These are phyloP conservation scores for Bombus confusus DNA, from an alignment of 1,140 invertebrate species.

Conservation along the genomic window DNA sequence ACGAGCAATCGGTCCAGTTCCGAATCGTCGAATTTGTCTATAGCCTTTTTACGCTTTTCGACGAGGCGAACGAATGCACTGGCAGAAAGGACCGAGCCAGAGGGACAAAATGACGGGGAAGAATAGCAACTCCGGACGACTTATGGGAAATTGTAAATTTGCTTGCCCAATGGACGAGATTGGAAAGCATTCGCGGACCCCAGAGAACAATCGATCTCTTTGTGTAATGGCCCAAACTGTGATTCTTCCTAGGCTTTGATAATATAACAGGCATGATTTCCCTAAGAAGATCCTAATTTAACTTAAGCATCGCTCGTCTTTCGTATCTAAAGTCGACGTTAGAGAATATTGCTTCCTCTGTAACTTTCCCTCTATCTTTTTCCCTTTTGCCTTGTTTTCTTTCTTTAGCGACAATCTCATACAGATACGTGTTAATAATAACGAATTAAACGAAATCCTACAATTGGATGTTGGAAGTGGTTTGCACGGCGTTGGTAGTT, in stretches of 20 bases:
- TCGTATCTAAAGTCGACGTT: not conserved
- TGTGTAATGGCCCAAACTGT: constrained; percentile 60
- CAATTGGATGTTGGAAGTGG: no score
- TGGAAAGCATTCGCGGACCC: constrained; percentile 55
- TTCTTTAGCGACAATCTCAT: rapidly evolving
- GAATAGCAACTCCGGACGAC: constrained; percentile 40
- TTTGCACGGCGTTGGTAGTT: not conserved
- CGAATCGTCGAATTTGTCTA: constrained; percentile 37
- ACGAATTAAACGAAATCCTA: no score
- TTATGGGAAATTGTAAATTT: constrained; percentile 70
- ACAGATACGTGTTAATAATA: not conserved
- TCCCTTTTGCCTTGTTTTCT: no score
- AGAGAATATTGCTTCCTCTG: not conserved
- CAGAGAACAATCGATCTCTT: constrained; percentile 51
- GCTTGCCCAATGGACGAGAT: constrained; percentile 55
- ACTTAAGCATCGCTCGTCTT: not conserved
- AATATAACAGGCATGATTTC: not conserved
- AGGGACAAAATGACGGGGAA: constrained; percentile 1
- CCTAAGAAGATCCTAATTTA: constrained; percentile 29
- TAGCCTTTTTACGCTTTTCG: not conserved
- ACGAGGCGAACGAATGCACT: constrained; percentile 7
- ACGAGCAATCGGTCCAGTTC: constrained; percentile 31
- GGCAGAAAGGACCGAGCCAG: not conserved
- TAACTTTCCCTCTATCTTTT: not conserved
- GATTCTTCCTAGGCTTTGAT: constrained; percentile 30